These are phyloP conservation scores for Cetonia aurata DNA, from an alignment of 2,888 invertebrate genomes.

Conservation along the genomic window DNA sequence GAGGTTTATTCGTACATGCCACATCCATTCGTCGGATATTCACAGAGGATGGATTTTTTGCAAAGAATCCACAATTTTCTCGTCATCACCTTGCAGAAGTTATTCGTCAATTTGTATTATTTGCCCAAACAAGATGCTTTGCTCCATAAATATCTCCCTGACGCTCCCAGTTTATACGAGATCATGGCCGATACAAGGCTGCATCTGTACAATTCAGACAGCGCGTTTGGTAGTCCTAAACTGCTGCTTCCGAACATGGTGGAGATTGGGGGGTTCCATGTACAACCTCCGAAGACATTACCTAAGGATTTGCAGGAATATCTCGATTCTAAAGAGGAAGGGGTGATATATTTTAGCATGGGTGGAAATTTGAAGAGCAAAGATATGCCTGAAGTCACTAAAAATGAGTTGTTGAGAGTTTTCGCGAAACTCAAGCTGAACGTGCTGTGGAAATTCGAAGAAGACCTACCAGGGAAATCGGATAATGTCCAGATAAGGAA, in stretches of 20 bases:
- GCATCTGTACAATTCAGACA: slow-evolving; percentile 64
- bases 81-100: slow-evolving; percentile 57
- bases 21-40: slow-evolving; percentile 63
- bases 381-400: slow-evolving; percentile 69
- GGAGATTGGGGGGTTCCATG: slow-evolving; percentile 72
- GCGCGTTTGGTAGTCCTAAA: slow-evolving; percentile 66
- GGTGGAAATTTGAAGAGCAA: slow-evolving; percentile 72
- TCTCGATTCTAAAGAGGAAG: slow-evolving; percentile 69
- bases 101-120: slow-evolving; percentile 54
- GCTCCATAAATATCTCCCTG: slow-evolving; percentile 57
- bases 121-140: slow-evolving; percentile 54
- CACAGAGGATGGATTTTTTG: slow-evolving; percentile 67
- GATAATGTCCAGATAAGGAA: slow-evolving; percentile 64
- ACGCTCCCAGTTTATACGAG: slow-evolving; percentile 54
- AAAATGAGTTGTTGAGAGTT: slow-evolving; percentile 69
- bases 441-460: slow-evolving; percentile 70
- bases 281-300: slow-evolving; percentile 54
- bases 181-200: slow-evolving; percentile 56
- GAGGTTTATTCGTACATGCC: slow-evolving; percentile 68
- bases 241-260: slow-evolving; percentile 70
- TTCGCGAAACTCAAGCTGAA: slow-evolving; percentile 71
- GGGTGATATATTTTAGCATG: slow-evolving; percentile 72
- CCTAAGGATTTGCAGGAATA: slow-evolving; percentile 68
- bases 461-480: slow-evolving; percentile 60
- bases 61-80: slow-evolving; percentile 69